Conservation (phyloP, 2,888 invertebrate species). For the Tiphia femorata region DNA sequence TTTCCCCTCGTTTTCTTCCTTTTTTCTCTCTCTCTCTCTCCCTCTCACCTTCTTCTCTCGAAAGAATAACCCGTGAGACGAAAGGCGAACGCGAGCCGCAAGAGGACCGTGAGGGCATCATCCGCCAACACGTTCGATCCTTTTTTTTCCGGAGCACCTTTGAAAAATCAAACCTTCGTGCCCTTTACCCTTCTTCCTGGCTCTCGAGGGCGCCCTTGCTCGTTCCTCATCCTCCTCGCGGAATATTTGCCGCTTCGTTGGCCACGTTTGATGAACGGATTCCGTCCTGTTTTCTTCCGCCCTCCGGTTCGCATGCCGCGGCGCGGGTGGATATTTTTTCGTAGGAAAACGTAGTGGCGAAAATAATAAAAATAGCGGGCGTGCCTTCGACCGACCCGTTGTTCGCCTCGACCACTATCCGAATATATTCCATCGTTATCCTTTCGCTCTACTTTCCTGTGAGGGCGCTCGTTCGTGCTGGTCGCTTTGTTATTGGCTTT, state of each 20-base stretch:
- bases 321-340: constrained; percentile 21
- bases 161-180: constrained; percentile 51
- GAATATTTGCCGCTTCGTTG: constrained; percentile 57
- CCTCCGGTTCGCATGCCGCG: no score
- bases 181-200: neutral
- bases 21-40: constrained; percentile 1
- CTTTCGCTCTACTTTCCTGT: no score
- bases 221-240: constrained; percentile 34
- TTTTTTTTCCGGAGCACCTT: constrained; percentile 38
- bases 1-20: neutral
- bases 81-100: constrained; percentile 1
- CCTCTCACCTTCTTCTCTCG: neutral
- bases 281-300: no score
- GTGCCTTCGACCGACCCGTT: constrained; percentile 13
- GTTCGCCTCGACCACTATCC: no score
- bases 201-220: neutral
- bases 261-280: constrained; percentile 52
- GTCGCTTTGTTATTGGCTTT: no score
- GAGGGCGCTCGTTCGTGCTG: no score
- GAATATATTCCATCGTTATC: no score
- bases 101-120: neutral
- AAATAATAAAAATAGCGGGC: constrained; percentile 33
- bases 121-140: constrained; percentile 18
- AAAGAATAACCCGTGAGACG: neutral
- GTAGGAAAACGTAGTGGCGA: constrained; percentile 17